Evolutionary conservation across 2,888 invertebrate species (phyloP).

Genomic region (Sphaeridia pumilis): DNA sequence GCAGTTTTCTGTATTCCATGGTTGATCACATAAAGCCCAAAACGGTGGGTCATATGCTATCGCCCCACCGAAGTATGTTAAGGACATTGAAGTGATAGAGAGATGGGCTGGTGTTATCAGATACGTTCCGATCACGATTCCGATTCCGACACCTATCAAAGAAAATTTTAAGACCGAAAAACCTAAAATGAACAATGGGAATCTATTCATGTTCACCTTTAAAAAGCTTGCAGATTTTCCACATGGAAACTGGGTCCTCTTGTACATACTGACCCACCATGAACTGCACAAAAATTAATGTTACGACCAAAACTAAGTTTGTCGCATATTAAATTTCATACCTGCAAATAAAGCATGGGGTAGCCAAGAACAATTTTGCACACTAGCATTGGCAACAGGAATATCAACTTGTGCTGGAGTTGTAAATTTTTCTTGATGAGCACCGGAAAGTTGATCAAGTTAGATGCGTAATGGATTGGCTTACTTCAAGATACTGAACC

Average conservation of each 20-base stretch:
- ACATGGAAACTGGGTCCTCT: slow-evolving; percentile 53
- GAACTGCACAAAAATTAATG: too few relatives aligned
- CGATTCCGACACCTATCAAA: slow-evolving; percentile 9
- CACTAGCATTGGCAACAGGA: too few relatives aligned
- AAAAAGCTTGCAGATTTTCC: slow-evolving; percentile 26
- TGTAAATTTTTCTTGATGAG: slow-evolving; percentile 3
- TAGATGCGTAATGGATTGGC: neutral
- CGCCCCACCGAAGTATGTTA: slow-evolving; percentile 1
- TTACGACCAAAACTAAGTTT: too few relatives aligned
- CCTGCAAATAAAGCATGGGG: too few relatives aligned
- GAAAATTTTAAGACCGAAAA: neutral
- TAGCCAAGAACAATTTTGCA: too few relatives aligned
- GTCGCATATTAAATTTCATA: too few relatives aligned
- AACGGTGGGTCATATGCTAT: neutral
- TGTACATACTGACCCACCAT: slow-evolving; percentile 51
- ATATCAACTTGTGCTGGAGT: too few relatives aligned
- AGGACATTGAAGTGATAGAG: slow-evolving; percentile 2
- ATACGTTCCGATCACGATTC: slow-evolving; percentile 3
- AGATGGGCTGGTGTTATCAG: slow-evolving; percentile 1
- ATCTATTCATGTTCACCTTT: neutral
- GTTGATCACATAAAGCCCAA: slow-evolving; percentile 10
- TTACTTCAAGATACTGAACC: too few relatives aligned
- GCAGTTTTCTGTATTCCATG: slow-evolving; percentile 7
- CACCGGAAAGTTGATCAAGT: neutral
- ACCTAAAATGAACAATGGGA: neutral